Percentiles rank a stretch among this genome's conserved stretches.
Conservation (phyloP, 2,797 vertebrate genomes). For the Coregonus ussuriensis region DNA sequence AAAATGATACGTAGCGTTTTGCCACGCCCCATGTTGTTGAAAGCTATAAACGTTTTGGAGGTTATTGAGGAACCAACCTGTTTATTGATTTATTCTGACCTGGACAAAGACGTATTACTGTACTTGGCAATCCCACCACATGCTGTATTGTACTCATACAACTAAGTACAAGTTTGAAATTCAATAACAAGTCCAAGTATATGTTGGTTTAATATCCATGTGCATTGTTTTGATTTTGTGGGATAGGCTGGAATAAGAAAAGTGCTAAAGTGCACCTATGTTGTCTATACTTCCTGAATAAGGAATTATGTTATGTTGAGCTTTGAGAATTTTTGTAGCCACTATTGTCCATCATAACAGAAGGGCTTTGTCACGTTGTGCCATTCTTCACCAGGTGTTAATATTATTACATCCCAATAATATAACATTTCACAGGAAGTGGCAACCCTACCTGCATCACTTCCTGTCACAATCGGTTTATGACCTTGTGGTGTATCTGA, state of each 20-base stretch:
- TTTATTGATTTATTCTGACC: constrained; percentile 26
- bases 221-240: neutral
- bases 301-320: neutral
- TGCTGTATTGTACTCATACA: neutral
- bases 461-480: neutral
- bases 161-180: neutral
- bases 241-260: neutral
- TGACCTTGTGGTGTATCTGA: neutral
- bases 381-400: constrained; percentile 45
- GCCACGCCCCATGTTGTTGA: constrained; percentile 42
- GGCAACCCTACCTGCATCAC: neutral
- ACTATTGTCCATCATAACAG: constrained; percentile 48
- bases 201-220: neutral
- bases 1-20: constrained; percentile 42
- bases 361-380: constrained; percentile 72
- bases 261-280: neutral
- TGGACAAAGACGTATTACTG: constrained; percentile 41
- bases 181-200: neutral
- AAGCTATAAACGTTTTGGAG: constrained; percentile 32
- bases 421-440: neutral
- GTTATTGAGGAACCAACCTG: constrained; percentile 34
- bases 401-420: constrained; percentile 16
- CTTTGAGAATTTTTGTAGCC: constrained; percentile 3
- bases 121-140: too few relatives aligned
- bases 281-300: neutral